Evolutionary conservation across 2,797 vertebrate species (phyloP).

Genomic region (Sebastes kiyomatsui): DNA sequence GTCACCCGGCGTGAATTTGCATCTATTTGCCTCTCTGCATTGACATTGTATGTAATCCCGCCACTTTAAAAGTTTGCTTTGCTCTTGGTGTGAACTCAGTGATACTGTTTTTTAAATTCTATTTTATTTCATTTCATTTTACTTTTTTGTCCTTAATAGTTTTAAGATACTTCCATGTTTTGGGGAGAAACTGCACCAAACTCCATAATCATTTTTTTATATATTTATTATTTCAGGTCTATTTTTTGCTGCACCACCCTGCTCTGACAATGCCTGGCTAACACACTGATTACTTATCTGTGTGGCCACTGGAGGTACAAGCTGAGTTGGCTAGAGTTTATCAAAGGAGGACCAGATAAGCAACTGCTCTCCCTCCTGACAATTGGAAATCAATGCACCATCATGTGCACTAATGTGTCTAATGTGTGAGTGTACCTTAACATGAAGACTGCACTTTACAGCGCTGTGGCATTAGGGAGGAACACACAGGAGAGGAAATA

Average conservation of each 20-base stretch:
- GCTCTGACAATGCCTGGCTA: too few relatives aligned
- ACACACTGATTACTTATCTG: constrained; percentile 3
- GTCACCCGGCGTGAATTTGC: too few relatives aligned
- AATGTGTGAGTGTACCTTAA: not conserved
- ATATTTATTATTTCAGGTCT: not conserved
- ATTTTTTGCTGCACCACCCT: not conserved
- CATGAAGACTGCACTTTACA: not conserved
- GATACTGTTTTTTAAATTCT: not conserved
- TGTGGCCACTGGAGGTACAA: not conserved
- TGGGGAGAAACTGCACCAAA: not conserved
- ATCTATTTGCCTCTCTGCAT: too few relatives aligned
- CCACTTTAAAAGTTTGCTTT: too few relatives aligned
- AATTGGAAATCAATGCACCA: constrained; percentile 26
- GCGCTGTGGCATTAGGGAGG: not conserved
- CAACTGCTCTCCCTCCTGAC: not conserved
- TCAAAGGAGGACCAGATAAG: constrained; percentile 22
- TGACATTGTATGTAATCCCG: too few relatives aligned
- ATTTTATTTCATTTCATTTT: not conserved
- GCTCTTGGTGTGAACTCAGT: too few relatives aligned
- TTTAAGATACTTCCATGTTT: not conserved
- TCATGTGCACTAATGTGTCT: constrained; percentile 19
- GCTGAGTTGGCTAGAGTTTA: constrained; percentile 12
- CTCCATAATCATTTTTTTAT: not conserved
- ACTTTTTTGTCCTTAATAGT: not conserved
- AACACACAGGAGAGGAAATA: not conserved